These are phyloP conservation scores for Homalodisca vitripennis DNA, from an alignment of 1,140 invertebrate genomes.

Conservation along the genomic window DNA sequence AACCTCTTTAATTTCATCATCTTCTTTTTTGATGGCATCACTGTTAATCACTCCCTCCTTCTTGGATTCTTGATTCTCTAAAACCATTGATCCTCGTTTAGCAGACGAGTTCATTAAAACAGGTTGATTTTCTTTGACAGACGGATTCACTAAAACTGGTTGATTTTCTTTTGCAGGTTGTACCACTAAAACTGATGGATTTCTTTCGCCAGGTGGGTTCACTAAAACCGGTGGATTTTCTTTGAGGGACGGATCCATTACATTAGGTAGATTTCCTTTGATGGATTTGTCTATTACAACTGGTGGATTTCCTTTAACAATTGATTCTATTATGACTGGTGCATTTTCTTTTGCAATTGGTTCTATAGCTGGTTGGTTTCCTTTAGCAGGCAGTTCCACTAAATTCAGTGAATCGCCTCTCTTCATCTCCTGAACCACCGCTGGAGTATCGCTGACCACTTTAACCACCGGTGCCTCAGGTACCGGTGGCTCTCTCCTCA, in stretches of 20 bases:
- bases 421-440: slow-evolving; percentile 18
- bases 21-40: slow-evolving; percentile 55
- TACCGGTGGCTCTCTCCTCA: slow-evolving; percentile 54
- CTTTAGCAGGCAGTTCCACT: too few relatives aligned
- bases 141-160: too few relatives aligned
- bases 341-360: slow-evolving; percentile 15
- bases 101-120: slow-evolving; percentile 3
- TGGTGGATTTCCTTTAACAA: too few relatives aligned
- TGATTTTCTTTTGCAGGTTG: too few relatives aligned
- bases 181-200: too few relatives aligned
- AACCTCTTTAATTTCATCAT: slow-evolving; percentile 51
- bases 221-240: not conserved
- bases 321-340: not conserved
- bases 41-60: slow-evolving; percentile 46
- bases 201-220: slow-evolving; percentile 5
- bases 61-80: not conserved
- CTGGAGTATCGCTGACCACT: slow-evolving; percentile 20
- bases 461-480: slow-evolving; percentile 49
- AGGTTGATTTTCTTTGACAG: too few relatives aligned
- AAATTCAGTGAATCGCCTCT: too few relatives aligned
- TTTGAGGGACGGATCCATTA: not conserved
- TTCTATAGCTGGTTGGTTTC: too few relatives aligned
- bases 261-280: too few relatives aligned
- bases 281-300: too few relatives aligned
- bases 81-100: not conserved